phyloP scores from a whole-genome alignment of 2,888 invertebrate species.

The Acleris cristana region DNA sequence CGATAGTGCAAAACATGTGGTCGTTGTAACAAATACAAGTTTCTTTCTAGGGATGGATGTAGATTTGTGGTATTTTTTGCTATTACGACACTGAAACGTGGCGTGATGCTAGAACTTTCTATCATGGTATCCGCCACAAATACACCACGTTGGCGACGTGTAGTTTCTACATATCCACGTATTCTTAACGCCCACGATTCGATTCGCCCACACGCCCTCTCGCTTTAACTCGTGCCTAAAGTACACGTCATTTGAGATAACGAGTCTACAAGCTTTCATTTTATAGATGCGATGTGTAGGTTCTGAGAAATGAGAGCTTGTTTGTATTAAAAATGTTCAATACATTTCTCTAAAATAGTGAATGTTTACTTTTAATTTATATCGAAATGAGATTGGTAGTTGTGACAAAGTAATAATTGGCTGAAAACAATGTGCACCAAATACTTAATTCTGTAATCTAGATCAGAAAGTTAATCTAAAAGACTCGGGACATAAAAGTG shows the following conservation, averaged over 20 bases:
- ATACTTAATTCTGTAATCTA: too few relatives aligned
- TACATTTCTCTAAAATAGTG: too few relatives aligned
- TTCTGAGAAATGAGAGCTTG: too few relatives aligned
- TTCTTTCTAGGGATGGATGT: neutral
- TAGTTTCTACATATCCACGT: constrained; percentile 13
- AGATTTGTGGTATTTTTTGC: neutral
- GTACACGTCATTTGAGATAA: constrained; percentile 21
- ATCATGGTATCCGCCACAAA: neutral
- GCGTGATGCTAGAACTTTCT: constrained; percentile 13
- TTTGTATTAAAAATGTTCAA: too few relatives aligned
- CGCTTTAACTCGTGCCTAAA: constrained; percentile 42
- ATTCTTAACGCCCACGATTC: constrained; percentile 25
- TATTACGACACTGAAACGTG: neutral
- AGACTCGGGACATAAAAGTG: too few relatives aligned
- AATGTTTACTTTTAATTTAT: too few relatives aligned
- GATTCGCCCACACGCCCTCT: constrained; percentile 49
- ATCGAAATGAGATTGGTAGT: too few relatives aligned
- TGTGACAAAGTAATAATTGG: too few relatives aligned
- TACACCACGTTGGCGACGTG: neutral
- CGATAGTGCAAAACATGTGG: too few relatives aligned
- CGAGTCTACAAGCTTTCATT: neutral
- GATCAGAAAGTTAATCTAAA: too few relatives aligned
- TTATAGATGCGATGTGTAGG: neutral
- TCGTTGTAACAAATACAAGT: neutral
- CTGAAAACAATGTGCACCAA: too few relatives aligned